A percentile compares a stretch with the other conserved stretches of the same genome.
Conservation (phyloP, 2,888 invertebrate species). For the Netelia inedita region DNA sequence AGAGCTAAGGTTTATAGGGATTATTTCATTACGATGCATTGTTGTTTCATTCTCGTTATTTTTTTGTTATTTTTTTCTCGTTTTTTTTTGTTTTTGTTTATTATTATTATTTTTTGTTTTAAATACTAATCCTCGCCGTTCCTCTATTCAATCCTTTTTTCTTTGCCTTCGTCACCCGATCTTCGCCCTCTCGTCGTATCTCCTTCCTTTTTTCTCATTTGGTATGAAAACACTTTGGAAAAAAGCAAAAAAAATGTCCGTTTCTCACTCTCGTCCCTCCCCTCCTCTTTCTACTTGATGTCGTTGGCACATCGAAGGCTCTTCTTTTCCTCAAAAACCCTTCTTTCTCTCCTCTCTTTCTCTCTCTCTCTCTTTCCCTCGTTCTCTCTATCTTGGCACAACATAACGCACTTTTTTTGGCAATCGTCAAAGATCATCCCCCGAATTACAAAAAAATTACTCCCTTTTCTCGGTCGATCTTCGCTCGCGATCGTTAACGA, state of each 20-base stretch:
- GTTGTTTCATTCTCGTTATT: conserved; percentile 47
- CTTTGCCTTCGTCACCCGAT: conserved; percentile 9
- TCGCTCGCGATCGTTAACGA: conserved; percentile 39
- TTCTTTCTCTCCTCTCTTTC: background rate
- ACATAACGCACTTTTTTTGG: background rate
- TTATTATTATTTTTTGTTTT: background rate
- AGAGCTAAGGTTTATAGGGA: conserved; percentile 81
- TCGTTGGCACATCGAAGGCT: conserved; percentile 18
- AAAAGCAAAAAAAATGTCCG: conserved; percentile 57
- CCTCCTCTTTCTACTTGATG: background rate
- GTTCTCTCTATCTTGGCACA: no score
- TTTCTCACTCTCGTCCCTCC: conserved; percentile 41
- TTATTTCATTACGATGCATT: conserved; percentile 75
- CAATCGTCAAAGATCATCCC: background rate
- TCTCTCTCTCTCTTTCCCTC: conserved; percentile 6
- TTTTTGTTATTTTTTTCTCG: background rate
- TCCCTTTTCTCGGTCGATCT: conserved; percentile 35
- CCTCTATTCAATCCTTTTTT: background rate
- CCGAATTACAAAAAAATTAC: conserved; percentile 17
- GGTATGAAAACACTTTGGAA: conserved; percentile 22
- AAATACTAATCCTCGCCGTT: conserved; percentile 5
- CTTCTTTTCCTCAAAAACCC: background rate
- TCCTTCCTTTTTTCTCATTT: conserved; percentile 13
- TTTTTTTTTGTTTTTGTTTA: background rate
- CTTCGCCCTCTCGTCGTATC: background rate